Conservation (phyloP, 2,113 vertebrate species). For the Myodes glareolus region DNA sequence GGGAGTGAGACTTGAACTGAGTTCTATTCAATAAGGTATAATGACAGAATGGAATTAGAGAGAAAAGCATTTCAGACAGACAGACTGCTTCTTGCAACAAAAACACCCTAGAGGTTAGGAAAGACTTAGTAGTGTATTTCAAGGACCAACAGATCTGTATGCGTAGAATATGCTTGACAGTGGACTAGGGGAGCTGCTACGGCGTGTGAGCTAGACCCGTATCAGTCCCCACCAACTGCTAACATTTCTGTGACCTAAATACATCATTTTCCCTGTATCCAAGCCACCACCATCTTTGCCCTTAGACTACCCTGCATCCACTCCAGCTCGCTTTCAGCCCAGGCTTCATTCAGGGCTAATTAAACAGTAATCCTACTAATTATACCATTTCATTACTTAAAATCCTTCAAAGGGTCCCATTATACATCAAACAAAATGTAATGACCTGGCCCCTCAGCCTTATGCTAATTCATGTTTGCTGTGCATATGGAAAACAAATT, state of each 20-base stretch:
- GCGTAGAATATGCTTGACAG: not conserved
- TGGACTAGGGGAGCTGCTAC: not conserved
- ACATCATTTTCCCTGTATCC: not conserved
- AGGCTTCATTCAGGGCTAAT: not conserved
- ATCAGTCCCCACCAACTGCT: not conserved
- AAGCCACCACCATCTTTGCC: not conserved
- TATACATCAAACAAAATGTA: conserved; percentile 21
- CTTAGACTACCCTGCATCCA: not conserved
- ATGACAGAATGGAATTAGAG: not conserved
- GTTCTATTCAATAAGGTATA: not conserved
- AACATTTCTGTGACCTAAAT: not conserved
- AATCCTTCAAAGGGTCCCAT: conserved; percentile 20
- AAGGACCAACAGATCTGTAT: not conserved
- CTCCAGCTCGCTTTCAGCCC: not conserved
- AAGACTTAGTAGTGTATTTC: not conserved
- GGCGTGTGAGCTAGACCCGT: not conserved
- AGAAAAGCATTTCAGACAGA: not conserved
- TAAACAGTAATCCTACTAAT: conserved; percentile 6
- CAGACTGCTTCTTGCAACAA: not conserved
- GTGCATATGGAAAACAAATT: not conserved
- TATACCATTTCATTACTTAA: not conserved
- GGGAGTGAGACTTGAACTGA: not conserved
- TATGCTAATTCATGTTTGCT: not conserved
- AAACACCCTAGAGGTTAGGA: not conserved
- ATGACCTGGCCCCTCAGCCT: not conserved